Evolutionary conservation across 1,140 invertebrate species (phyloP).

Genomic region (Anthonomus grandis): DNA sequence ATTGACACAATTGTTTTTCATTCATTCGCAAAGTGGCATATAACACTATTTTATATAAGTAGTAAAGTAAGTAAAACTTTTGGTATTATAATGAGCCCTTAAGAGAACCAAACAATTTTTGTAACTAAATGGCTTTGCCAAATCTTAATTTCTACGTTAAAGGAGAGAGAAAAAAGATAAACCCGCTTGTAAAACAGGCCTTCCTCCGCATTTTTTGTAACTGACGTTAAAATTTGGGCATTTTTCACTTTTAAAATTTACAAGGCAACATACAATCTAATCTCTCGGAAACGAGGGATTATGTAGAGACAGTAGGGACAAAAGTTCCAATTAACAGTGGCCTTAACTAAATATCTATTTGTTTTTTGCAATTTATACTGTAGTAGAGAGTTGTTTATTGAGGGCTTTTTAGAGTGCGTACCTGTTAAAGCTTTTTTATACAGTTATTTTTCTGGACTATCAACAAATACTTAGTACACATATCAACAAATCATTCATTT

Average conservation of each 20-base stretch:
- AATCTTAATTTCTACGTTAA: not conserved
- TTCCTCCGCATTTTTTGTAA: not conserved
- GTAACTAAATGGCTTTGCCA: not conserved
- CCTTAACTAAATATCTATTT: conserved; percentile 23
- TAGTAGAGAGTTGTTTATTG: conserved; percentile 5
- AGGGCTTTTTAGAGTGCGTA: not conserved
- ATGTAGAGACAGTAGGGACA: conserved; percentile 22
- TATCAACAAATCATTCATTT: too few species aligned
- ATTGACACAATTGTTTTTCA: not conserved
- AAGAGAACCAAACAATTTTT: too few species aligned
- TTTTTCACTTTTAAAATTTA: conserved; percentile 2
- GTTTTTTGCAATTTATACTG: conserved; percentile 28
- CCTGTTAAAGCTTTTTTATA: conserved; percentile 1
- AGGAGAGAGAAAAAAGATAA: conserved; percentile 24
- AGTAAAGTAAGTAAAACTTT: not conserved
- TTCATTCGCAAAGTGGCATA: too few species aligned
- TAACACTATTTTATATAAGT: not conserved
- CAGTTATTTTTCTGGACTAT: too few species aligned
- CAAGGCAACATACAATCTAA: conserved; percentile 11
- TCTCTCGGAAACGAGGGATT: conserved; percentile 11
- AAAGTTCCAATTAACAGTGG: conserved; percentile 26
- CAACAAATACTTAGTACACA: too few species aligned
- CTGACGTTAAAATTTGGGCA: not conserved
- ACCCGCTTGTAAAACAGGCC: conserved; percentile 13
- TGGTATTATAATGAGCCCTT: too few species aligned